Conservation (phyloP, 2,888 invertebrate species). For the Nomada hirtipes region DNA sequence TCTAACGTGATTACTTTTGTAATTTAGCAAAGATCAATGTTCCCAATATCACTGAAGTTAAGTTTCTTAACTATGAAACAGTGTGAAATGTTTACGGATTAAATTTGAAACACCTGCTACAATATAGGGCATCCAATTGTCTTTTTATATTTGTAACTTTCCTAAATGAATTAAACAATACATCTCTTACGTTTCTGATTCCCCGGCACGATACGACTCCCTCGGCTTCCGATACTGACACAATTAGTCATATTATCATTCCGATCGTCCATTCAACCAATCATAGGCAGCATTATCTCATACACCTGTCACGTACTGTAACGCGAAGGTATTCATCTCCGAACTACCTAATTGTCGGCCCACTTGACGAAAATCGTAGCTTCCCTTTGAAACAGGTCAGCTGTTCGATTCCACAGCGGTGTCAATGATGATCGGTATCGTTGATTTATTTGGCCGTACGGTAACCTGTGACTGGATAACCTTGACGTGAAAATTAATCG, state of each 20-base stretch:
- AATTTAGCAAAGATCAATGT: too few relatives aligned
- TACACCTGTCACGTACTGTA: background rate
- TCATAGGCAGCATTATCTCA: background rate
- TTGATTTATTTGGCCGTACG: constrained; percentile 23
- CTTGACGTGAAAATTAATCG: constrained; percentile 58
- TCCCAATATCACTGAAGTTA: too few relatives aligned
- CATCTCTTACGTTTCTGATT: background rate
- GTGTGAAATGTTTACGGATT: too few relatives aligned
- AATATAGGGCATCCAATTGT: too few relatives aligned
- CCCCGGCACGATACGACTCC: background rate
- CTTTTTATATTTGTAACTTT: too few relatives aligned
- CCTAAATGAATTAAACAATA: too few relatives aligned
- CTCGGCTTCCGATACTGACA: background rate
- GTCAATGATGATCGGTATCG: constrained; percentile 38
- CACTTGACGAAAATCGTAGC: background rate
- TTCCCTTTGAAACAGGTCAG: background rate
- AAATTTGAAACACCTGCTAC: too few relatives aligned
- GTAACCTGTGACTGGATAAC: constrained; percentile 29
- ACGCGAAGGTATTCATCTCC: constrained; percentile 12
- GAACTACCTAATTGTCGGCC: background rate
- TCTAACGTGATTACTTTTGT: too few relatives aligned
- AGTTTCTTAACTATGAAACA: too few relatives aligned
- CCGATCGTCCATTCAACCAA: background rate
- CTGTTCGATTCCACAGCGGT: background rate
- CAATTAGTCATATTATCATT: background rate